phyloP scores from a whole-genome alignment of 2,888 invertebrate genomes.

The Machimus atricapillus region DNA sequence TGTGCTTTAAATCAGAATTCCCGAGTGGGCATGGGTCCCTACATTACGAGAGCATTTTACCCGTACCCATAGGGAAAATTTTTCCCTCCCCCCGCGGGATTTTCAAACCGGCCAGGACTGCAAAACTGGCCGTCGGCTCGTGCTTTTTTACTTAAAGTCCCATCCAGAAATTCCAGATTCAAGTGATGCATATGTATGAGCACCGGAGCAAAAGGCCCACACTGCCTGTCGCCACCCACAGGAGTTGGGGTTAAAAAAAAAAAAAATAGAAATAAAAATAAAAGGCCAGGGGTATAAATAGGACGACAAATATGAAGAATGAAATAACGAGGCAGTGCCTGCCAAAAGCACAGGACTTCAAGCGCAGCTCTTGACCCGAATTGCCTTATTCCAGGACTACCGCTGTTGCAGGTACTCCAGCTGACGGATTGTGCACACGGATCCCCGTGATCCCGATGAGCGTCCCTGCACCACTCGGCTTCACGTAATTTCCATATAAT shows the following conservation, averaged over 20 bases:
- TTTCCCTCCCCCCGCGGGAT: neutral
- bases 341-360: conserved; percentile 5
- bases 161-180: neutral
- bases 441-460: neutral
- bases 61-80: neutral
- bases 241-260: neutral
- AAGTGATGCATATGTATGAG: conserved; percentile 16
- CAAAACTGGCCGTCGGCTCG: neutral
- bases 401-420: conserved; percentile 13
- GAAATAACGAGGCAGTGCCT: conserved; percentile 3
- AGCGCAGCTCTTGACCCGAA: conserved; percentile 14
- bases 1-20: neutral
- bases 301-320: neutral
- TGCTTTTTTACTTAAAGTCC: neutral
- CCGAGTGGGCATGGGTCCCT: neutral
- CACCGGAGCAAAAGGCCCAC: neutral
- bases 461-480: neutral
- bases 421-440: neutral
- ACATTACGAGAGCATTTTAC: neutral
- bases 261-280: neutral
- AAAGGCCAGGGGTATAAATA: neutral
- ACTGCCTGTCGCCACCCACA: neutral
- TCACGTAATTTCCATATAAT: conserved; percentile 8
- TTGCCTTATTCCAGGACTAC: conserved; percentile 16
- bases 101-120: neutral